Base-by-base conservation (phyloP, 2,797 vertebrate species). In the Lates japonicus region DNA sequence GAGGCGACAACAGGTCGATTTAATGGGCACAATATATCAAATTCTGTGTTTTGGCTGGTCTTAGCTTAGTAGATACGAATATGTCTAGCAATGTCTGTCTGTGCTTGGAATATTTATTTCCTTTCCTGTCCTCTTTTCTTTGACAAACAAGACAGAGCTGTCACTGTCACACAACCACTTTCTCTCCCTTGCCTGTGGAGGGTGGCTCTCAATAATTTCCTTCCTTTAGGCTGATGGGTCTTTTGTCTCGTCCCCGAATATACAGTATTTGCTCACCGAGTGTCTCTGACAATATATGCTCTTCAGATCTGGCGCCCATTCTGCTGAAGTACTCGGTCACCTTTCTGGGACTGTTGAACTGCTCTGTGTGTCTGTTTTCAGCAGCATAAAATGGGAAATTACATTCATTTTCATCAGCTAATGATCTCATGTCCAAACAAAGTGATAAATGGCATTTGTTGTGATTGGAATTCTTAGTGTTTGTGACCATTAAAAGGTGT, bases 21-120 rank as follows among this genome's bases (percentile, higher is more conserved):
- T 83, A 76, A 86, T 58, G 44, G 65, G n/a, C 48, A 44, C 46
- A 64, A 39, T 58, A 76, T 22, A 83, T 89, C 81, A 84, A 57
- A 84, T 63, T 81, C 67, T 68, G 42, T 14, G 66, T 31, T 87
- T 79, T 78, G 78, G 78, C 78, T 74, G 68, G 20, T 52, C 37
- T 57, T 19, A 51, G 48, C 33, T 58, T 59, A 52, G 41, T 42
- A 48, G 19, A 7, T 29, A n/a, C 60, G 44, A 70, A 66, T 52
- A 39, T 10, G 22, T 60, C 25, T 22, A 8, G 25, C 42, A 7
- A 12, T 49, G 20, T 57, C 14, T 60, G 58, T 58, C 49, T 73
- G 55, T 52, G n/a, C 39, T 35, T 42, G 65, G 41, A 44, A n/a
- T 46, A 25, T 55, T 78, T 74, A 31, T 31, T 51, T 31, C 14